A percentile compares a stretch with the other conserved stretches of the same genome.
phyloP scores from a whole-genome alignment of 1,140 invertebrate species.

The Macrobrachium nipponense region DNA sequence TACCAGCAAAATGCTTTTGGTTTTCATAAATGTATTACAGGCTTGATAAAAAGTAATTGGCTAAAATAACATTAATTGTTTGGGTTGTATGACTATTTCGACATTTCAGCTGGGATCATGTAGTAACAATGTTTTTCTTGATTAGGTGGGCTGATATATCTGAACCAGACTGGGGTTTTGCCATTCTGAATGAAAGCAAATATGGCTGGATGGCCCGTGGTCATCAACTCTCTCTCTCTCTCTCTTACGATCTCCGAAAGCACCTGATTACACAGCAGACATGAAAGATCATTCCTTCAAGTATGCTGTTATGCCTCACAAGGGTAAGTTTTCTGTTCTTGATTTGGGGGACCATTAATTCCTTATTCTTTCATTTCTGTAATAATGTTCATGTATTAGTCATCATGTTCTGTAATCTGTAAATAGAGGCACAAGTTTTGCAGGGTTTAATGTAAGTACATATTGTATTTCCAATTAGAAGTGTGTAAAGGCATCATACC shows the following conservation, averaged over 20 bases:
- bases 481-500: no score
- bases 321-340: conserved; percentile 66
- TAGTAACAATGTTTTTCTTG: neutral
- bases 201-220: conserved; percentile 72
- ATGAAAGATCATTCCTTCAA: conserved; percentile 71
- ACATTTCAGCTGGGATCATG: neutral
- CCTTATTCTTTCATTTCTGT: no score
- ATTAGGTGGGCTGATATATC: conserved; percentile 72
- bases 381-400: no score
- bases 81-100: neutral
- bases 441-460: no score
- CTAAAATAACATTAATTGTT: neutral
- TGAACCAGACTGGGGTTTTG: conserved; percentile 71
- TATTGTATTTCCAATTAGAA: no score
- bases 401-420: no score
- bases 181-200: conserved; percentile 72
- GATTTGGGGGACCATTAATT: no score
- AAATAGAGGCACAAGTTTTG: no score
- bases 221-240: conserved; percentile 70
- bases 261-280: conserved; percentile 71
- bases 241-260: conserved; percentile 71
- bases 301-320: conserved; percentile 73
- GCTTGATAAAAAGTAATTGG: no score
- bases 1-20: no score
- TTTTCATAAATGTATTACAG: no score